Conservation (phyloP, 2,797 vertebrate species). For the Gastrophryne carolinensis region DNA sequence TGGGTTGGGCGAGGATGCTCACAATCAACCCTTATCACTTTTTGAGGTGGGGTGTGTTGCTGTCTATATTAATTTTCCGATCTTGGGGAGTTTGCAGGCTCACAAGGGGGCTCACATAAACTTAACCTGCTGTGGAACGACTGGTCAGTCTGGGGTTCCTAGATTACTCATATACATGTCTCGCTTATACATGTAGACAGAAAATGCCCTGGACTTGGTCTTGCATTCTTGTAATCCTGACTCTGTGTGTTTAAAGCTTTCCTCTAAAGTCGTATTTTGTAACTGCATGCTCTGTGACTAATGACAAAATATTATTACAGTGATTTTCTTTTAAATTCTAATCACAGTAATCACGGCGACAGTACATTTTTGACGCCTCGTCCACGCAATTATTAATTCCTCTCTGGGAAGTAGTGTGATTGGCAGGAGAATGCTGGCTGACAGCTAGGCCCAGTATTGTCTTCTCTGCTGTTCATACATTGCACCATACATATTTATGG, state of each 20-base stretch:
- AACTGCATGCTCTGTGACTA: slow-evolving; percentile 30
- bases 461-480: slow-evolving; percentile 2
- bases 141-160: no score
- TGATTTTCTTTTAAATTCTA: slow-evolving; percentile 48
- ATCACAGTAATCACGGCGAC: slow-evolving; percentile 31
- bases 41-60: no score
- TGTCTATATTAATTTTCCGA: no score
- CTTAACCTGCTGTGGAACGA: no score
- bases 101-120: no score
- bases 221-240: no score
- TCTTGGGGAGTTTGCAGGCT: no score
- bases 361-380: slow-evolving; percentile 3
- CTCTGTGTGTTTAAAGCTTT: neutral
- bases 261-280: neutral
- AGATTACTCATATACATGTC: no score
- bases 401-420: slow-evolving; percentile 10
- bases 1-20: no score
- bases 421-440: slow-evolving; percentile 30
- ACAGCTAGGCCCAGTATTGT: neutral
- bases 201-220: no score
- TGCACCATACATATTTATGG: slow-evolving; percentile 38
- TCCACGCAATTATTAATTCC: slow-evolving; percentile 35
- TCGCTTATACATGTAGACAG: no score
- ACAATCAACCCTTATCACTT: no score
- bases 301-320: slow-evolving; percentile 43